Percentiles rank a stretch among this genome's conserved stretches.
Evolutionary conservation across 2,888 invertebrate species (phyloP).

Genomic region (Mesorhabditis belari): DNA sequence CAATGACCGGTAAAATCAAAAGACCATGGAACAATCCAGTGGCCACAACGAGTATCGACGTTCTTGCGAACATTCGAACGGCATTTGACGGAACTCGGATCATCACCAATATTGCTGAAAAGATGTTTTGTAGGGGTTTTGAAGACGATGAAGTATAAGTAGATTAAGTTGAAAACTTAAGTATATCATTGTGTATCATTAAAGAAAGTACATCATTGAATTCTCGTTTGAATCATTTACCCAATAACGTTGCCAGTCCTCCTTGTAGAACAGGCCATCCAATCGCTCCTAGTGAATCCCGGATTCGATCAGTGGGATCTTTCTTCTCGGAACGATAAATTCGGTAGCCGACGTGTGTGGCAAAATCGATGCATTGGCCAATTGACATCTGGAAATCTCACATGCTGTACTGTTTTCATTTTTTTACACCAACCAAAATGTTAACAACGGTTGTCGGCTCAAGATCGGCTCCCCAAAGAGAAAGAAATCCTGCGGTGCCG

Average conservation of each 20-base stretch:
- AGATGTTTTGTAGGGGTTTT: background rate
- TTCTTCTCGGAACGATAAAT: conserved; percentile 33
- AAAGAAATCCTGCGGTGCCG: conserved; percentile 48
- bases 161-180: background rate
- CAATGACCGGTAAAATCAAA: conserved; percentile 48
- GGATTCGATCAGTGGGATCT: conserved; percentile 29
- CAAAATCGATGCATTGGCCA: conserved; percentile 52
- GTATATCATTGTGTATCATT: background rate
- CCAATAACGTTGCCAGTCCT: conserved; percentile 44
- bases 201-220: conserved; percentile 10
- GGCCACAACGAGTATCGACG: conserved; percentile 46
- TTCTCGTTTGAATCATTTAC: conserved; percentile 11
- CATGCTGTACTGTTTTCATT: background rate
- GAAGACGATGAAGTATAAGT: no score
- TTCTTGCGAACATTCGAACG: conserved; percentile 51
- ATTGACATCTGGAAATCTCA: conserved; percentile 46
- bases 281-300: conserved; percentile 49
- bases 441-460: conserved; percentile 52
- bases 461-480: conserved; percentile 52
- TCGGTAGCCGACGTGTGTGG: conserved; percentile 51
- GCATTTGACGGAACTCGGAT: conserved; percentile 48
- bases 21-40: conserved; percentile 51
- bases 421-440: conserved; percentile 35
- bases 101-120: conserved; percentile 39
- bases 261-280: conserved; percentile 53